These are phyloP conservation scores for Vulpes lagopus DNA, from an alignment of 2,113 vertebrate genomes.

Conservation along the genomic window DNA sequence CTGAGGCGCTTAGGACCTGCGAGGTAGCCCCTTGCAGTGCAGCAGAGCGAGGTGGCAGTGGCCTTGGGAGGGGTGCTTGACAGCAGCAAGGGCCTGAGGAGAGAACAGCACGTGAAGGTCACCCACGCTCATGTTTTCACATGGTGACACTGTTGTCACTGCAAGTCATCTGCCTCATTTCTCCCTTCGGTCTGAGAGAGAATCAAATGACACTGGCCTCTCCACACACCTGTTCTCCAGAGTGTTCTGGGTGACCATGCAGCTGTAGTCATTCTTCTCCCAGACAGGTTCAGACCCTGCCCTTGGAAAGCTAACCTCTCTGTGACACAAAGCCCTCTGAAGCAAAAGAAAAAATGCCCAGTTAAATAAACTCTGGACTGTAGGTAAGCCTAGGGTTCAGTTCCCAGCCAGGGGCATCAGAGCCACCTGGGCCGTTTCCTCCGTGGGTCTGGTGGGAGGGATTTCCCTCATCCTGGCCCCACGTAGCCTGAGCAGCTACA, in stretches of 20 bases:
- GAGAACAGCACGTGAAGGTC: background rate
- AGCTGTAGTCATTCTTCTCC: background rate
- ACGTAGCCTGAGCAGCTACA: rapidly evolving
- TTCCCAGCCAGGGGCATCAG: background rate
- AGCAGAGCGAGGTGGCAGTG: rapidly evolving
- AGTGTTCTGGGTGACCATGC: background rate
- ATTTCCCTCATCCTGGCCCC: background rate
- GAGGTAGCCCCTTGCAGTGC: background rate
- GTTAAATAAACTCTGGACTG: background rate
- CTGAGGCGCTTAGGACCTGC: rapidly evolving
- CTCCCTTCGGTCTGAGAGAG: background rate
- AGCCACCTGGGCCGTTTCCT: background rate
- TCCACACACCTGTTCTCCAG: rapidly evolving
- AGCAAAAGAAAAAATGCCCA: background rate
- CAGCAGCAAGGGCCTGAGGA: background rate
- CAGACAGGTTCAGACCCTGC: background rate
- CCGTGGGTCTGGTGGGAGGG: too few species aligned
- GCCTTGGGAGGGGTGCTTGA: background rate
- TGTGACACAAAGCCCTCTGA: background rate
- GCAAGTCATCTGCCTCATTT: background rate
- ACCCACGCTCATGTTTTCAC: background rate
- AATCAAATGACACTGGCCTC: background rate
- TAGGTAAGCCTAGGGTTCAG: background rate
- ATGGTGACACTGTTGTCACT: background rate
- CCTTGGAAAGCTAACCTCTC: background rate